Evolutionary conservation across 1,140 invertebrate genomes (phyloP), one percentile per base, ranked within the genome.

Genomic region (Micrasema longulum): DNA sequence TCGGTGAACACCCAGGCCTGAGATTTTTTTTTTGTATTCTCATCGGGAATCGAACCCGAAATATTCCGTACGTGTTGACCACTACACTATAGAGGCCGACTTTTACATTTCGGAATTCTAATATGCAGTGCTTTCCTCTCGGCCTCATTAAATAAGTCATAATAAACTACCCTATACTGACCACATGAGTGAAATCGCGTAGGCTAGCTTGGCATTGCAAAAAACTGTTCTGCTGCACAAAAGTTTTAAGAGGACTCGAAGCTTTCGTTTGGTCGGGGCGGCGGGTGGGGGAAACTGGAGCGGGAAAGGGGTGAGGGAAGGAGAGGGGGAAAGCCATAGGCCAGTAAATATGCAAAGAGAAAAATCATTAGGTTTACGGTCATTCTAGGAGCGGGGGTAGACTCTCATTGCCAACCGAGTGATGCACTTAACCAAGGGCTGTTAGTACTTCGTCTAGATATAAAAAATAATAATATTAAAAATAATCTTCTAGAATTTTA

Each of bases 341-440:
- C 70, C 69, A 68, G 73, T 71, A 69, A 69, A 75, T 75, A 68
- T 64, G 64, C 69, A 71, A 68, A 75, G 64, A 71, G 73, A 71
- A 71, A 74, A 74, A 75, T 75, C 73, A 75, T 75, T 75, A 69
- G 69, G 73, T 71, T 74, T 71, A 71, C 69, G 69, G 69, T 71
- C 73, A 71, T 71, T 74, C 68, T 71, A 18, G 22, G 72, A 57
- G 1, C 10, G n/a, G 23, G 20, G 10, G 35, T 4, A 14, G 36
- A 20, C 66, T 68, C 66, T 50, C 66, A 68, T 26, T 23, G 22
- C 43, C 48, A 35, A 53, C 64, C 38, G 45, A 66, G 41, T 66
- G 22, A 48, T 66, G 31, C 23, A 23, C 45, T 66, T 31, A 6
- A 35, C 3, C 23, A 47, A 48, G 62, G 41, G 62, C n/a, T 31